These are phyloP conservation scores for Tetheella fluctuosa DNA, from an alignment of 2,888 invertebrate genomes.

Conservation along the genomic window DNA sequence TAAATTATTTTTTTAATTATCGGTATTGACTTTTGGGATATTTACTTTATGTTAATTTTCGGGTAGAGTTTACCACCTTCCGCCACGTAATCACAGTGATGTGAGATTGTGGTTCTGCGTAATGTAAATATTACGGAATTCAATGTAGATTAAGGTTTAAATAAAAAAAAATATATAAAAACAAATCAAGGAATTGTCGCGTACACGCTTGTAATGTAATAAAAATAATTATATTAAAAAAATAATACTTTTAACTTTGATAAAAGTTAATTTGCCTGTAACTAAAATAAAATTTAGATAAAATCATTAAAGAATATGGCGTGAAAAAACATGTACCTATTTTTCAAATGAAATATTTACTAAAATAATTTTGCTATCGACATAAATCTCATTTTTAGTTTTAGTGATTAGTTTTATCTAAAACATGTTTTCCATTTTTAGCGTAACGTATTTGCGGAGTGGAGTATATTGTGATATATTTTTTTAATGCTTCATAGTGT, in stretches of 20 bases:
- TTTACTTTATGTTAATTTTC: not conserved
- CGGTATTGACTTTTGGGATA: not conserved
- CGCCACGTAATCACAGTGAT: too few species aligned
- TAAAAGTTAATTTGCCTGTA: not conserved
- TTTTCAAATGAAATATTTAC: not conserved
- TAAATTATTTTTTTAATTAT: not conserved
- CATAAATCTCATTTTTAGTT: constrained; percentile 2
- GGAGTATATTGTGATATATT: constrained; percentile 9
- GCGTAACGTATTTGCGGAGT: constrained; percentile 7
- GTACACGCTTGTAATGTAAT: not conserved
- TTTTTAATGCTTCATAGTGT: constrained; percentile 6
- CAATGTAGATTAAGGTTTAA: not conserved
- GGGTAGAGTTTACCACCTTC: not conserved
- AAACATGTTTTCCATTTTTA: constrained; percentile 7
- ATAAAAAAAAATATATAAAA: not conserved
- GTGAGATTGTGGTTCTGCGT: too few species aligned
- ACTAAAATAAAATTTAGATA: not conserved
- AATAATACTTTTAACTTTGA: not conserved
- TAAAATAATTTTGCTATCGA: not conserved
- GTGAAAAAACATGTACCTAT: not conserved
- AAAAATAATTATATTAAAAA: not conserved
- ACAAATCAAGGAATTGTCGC: not conserved
- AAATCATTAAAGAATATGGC: not conserved
- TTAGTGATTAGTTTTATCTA: not conserved
- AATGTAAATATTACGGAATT: not conserved